Conservation (phyloP, 2,797 vertebrate genomes). For the Syngnathus rostellatus region DNA sequence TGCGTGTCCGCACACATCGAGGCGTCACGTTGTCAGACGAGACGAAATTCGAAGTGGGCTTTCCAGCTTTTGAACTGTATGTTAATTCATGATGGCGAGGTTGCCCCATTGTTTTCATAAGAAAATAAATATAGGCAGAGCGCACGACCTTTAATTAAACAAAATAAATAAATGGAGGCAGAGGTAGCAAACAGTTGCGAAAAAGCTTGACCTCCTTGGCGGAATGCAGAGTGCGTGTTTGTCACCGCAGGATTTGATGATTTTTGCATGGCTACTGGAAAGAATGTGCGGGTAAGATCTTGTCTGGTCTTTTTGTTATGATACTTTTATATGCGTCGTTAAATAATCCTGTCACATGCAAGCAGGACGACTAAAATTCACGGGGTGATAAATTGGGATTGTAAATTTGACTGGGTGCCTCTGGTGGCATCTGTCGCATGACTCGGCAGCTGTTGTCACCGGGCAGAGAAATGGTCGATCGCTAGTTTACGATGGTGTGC, state of each 20-base stretch:
- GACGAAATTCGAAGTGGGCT: constrained; percentile 27
- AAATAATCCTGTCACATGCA: background rate
- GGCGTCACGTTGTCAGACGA: constrained; percentile 44
- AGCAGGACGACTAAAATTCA: background rate
- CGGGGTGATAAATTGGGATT: background rate
- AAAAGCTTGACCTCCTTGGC: background rate
- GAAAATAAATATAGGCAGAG: background rate
- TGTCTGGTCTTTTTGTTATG: background rate
- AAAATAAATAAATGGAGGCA: background rate
- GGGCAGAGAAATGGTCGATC: background rate
- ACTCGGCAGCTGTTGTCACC: background rate
- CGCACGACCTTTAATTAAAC: no score
- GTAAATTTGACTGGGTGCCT: background rate
- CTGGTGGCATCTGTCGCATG: background rate
- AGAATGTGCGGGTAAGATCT: constrained; percentile 5
- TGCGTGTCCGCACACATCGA: constrained; percentile 20
- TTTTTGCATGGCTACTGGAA: constrained; percentile 13
- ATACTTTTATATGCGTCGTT: background rate
- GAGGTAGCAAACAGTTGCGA: background rate
- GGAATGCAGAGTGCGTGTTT: background rate
- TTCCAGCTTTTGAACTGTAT: constrained; percentile 18
- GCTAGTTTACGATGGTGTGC: background rate
- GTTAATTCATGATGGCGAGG: constrained; percentile 13
- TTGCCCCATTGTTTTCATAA: background rate
- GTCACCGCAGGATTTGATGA: constrained; percentile 5